phyloP scores from a whole-genome alignment of 30 jellyfish, hydroid and myxozoan genomes.

The Aurelia aurita region DNA sequence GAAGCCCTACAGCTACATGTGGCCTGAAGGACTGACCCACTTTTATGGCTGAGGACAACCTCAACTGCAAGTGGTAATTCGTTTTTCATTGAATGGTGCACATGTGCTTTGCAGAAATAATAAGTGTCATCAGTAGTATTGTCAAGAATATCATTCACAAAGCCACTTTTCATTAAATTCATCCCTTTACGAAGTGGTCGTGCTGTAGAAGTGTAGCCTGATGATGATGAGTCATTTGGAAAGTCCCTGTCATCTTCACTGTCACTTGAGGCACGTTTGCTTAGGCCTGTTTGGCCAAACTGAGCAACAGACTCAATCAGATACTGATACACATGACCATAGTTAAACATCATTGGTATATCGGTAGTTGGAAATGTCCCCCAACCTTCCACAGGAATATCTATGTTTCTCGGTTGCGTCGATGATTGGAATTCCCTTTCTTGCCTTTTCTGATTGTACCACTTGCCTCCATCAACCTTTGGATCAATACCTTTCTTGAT shows the following conservation, averaged over 20 bases:
- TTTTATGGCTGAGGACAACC: slow-evolving; percentile 24
- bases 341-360: slow-evolving; percentile 44
- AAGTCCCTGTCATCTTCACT: slow-evolving; percentile 16
- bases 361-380: slow-evolving; percentile 26
- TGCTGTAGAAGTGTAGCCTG: slow-evolving; percentile 26
- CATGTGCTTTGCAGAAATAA: slow-evolving; percentile 59
- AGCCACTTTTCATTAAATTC: slow-evolving; percentile 45
- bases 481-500: slow-evolving; percentile 21
- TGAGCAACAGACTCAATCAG: slow-evolving; percentile 44
- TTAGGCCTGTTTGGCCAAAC: background rate
- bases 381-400: slow-evolving; percentile 34
- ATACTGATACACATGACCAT: slow-evolving; percentile 63
- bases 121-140: slow-evolving; percentile 25
- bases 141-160: slow-evolving; percentile 46
- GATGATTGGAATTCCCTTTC: background rate
- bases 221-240: background rate
- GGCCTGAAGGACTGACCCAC: slow-evolving; percentile 39
- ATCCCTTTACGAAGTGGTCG: slow-evolving; percentile 24
- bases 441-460: slow-evolving; percentile 40
- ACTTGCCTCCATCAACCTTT: slow-evolving; percentile 46
- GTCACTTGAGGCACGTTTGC: background rate
- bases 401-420: background rate
- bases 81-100: slow-evolving; percentile 66
- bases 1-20: slow-evolving; percentile 52
- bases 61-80: slow-evolving; percentile 26